Percentiles rank a stretch among this genome's conserved stretches.
Evolutionary conservation across 2,888 invertebrate genomes (phyloP).

Genomic region (Ormyrus labotus): DNA sequence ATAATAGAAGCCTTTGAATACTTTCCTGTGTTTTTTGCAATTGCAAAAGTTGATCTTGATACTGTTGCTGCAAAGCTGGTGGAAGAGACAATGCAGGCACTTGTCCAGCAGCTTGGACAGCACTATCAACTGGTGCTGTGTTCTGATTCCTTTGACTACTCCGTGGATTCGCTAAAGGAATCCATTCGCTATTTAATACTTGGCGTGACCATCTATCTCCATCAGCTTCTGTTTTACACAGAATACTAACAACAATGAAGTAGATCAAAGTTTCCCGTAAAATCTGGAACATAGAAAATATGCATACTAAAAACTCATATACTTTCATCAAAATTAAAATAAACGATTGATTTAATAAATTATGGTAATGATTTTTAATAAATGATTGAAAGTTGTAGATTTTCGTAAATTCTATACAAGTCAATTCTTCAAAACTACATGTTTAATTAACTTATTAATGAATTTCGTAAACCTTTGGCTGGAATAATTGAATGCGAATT

Average conservation of each 20-base stretch:
- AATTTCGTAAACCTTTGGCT: no score
- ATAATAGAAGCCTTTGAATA: slow-evolving; percentile 69
- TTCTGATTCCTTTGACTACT: slow-evolving; percentile 59
- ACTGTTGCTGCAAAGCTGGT: slow-evolving; percentile 71
- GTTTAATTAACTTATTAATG: no score
- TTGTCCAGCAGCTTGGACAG: slow-evolving; percentile 35
- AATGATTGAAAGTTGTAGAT: no score
- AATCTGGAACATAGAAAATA: slow-evolving; percentile 62
- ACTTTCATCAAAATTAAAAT: no score
- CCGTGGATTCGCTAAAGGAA: slow-evolving; percentile 71
- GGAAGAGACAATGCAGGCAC: slow-evolving; percentile 63
- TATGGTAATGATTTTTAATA: no score
- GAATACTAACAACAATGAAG: slow-evolving; percentile 63
- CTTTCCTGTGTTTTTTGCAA: slow-evolving; percentile 73
- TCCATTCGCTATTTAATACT: slow-evolving; percentile 73
- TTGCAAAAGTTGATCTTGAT: slow-evolving; percentile 71
- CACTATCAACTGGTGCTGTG: slow-evolving; percentile 54
- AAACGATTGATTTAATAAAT: no score
- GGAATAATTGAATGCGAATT: no score
- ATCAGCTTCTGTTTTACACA: slow-evolving; percentile 59
- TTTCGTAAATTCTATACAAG: no score
- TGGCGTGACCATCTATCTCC: slow-evolving; percentile 73
- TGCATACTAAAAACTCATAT: no score
- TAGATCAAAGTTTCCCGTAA: slow-evolving; percentile 64
- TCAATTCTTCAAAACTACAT: no score